Evolutionary conservation across 2,797 vertebrate genomes (phyloP), one percentile per base, ranked within the genome.

Genomic region (Lophotriccus pileatus): DNA sequence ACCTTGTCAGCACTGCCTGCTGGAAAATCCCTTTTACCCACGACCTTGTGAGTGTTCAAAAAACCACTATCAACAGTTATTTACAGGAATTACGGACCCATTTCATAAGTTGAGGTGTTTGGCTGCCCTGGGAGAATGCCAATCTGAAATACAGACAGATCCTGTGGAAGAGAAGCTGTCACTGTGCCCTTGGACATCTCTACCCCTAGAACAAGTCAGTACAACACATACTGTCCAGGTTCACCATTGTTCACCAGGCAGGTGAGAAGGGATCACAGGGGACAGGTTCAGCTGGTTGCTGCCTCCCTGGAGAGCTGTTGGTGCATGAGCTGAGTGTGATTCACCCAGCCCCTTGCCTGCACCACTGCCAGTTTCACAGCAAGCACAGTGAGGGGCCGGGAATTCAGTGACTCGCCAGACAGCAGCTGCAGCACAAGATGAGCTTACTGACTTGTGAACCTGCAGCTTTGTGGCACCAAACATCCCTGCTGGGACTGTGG

Each of bases 401-500:
- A 60, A 56, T 52, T 41, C 58, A 37, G 34, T 27, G 32, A 39
- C 66, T 58, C 7, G 0, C 20, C n/a, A 12, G 0, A 9, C 0
- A 0, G 28, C 0, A 0, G 43, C 30, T 10, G 2, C 56, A 50
- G 64, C 44, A 41, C 62, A 34, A 66, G 74, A 70, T 70, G 78
- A 91, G 34, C 64, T 85, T 84, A 47, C 24, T 49, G 66, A 68
- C 39, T 53, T 36, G 39, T 47, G 75, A 79, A 34, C 44, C 28
- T 1, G 0, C 1, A 5, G 64, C 44, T 47, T 39, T 0, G 3
- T 41, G 85, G 66, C 36, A 28, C 60, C 58, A 73, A n/a, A 36
- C 0, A 0, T 32, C 69, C 0, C 0, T 2, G 16, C 66, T 1
- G 2, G 34, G 13, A 27, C 32, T 6, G 22, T 23, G 60, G 43